A percentile compares a stretch with the other conserved stretches of the same genome.
Conservation (phyloP, 2,797 vertebrate species). For the Acanthurus tractus region DNA sequence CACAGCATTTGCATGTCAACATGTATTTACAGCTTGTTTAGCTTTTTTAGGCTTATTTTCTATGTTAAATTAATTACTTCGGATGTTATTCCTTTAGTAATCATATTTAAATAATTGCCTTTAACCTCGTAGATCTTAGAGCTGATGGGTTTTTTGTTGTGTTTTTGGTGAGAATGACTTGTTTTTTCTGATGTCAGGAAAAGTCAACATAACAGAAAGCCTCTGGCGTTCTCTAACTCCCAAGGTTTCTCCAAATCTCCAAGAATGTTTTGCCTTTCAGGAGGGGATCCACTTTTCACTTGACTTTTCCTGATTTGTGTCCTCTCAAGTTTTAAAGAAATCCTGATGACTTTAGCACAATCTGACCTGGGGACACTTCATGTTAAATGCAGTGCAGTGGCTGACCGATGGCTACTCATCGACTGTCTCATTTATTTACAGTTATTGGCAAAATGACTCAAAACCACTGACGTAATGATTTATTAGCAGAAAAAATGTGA, state of each 20-base stretch:
- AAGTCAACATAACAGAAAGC: background rate
- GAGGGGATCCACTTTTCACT: background rate
- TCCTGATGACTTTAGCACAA: slow-evolving; percentile 17
- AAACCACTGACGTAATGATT: slow-evolving; percentile 66
- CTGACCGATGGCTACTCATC: slow-evolving; percentile 34
- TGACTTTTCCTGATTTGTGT: background rate
- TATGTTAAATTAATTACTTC: background rate
- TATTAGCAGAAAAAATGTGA: slow-evolving; percentile 54
- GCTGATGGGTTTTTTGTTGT: too few relatives aligned
- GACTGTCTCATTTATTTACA: slow-evolving; percentile 65
- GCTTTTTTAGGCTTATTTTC: too few relatives aligned
- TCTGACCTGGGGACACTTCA: slow-evolving; percentile 15
- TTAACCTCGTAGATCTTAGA: slow-evolving; percentile 2
- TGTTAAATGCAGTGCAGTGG: slow-evolving; percentile 22
- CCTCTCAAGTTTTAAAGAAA: slow-evolving; percentile 7
- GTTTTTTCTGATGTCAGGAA: background rate
- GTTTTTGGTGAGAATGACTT: background rate
- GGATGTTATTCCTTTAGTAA: background rate
- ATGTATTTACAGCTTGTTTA: too few relatives aligned
- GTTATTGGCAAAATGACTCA: slow-evolving; percentile 62
- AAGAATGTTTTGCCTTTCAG: background rate
- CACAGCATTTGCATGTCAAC: background rate
- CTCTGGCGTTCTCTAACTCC: too few relatives aligned
- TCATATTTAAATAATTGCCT: slow-evolving; percentile 19
- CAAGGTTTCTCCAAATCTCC: background rate